A percentile compares a stretch with the other conserved stretches of the same genome.
phyloP scores from a whole-genome alignment of 30 jellyfish, hydroid and myxozoan genomes.

The Morbakka virulenta region DNA sequence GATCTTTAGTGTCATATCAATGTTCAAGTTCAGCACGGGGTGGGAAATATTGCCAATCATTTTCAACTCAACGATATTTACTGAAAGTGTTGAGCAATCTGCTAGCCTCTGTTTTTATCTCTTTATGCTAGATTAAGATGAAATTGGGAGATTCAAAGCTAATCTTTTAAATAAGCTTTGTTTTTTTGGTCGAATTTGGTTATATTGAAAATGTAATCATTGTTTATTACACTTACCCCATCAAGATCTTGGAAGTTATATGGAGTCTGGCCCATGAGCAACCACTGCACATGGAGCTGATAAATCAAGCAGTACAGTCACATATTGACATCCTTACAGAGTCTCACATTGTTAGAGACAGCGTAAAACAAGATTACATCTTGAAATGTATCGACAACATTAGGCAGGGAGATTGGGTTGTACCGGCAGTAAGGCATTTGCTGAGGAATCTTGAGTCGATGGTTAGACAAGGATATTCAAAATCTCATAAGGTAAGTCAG shows the following conservation, averaged over 20 bases:
- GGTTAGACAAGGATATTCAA: conserved; percentile 68
- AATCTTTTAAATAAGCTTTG: no score
- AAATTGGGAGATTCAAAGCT: no score
- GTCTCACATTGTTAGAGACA: conserved; percentile 61
- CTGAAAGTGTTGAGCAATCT: no score
- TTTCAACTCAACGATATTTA: no score
- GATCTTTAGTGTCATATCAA: no score
- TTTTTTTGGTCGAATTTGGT: no score
- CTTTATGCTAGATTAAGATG: no score
- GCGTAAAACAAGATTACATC: conserved; percentile 61
- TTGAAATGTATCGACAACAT: conserved; percentile 83
- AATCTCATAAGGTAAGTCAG: conserved; percentile 70
- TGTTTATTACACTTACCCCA: no score
- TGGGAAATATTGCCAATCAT: no score
- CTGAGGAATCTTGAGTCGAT: conserved; percentile 74
- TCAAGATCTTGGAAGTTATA: conserved; percentile 76
- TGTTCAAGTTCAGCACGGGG: no score
- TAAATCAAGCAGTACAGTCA: conserved; percentile 94
- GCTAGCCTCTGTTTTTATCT: no score
- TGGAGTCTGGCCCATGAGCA: conserved; percentile 63
- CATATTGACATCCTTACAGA: conserved; percentile 87
- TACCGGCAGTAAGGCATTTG: conserved; percentile 91
- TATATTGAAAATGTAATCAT: no score
- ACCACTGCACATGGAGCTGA: conserved; percentile 54
- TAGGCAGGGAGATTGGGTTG: conserved; percentile 71